These are phyloP conservation scores for Ancistrus triradiatus DNA, from an alignment of 2,113 vertebrate genomes.

Conservation along the genomic window DNA sequence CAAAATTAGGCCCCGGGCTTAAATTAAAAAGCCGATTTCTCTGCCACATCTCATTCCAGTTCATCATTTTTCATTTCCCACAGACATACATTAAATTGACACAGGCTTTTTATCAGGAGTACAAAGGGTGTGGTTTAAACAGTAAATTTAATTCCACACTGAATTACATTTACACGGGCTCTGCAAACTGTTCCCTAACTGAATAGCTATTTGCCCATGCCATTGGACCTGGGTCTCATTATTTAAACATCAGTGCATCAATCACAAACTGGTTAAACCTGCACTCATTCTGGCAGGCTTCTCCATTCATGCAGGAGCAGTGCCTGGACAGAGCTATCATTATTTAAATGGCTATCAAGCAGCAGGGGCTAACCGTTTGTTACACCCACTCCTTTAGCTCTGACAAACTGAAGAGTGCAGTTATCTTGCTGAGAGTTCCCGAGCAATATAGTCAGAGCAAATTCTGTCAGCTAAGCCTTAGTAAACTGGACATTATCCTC, in stretches of 20 bases:
- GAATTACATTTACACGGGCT: conserved; percentile 10
- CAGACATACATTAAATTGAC: conserved; percentile 2
- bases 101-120: conserved; percentile 12
- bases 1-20: conserved; percentile 11
- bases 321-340: conserved; percentile 4
- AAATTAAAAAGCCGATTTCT: conserved; percentile 39
- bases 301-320: conserved; percentile 3
- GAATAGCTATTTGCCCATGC: conserved; percentile 4
- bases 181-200: conserved; percentile 3
- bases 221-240: background rate
- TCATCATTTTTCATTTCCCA: conserved; percentile 29
- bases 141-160: conserved; percentile 18
- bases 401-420: conserved; percentile 9
- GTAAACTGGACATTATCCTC: conserved; percentile 34
- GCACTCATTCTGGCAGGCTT: background rate
- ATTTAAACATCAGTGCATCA: conserved; percentile 15
- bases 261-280: conserved; percentile 5
- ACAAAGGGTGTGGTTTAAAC: background rate
- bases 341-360: conserved; percentile 12
- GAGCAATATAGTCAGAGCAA: conserved; percentile 37
- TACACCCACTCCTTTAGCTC: conserved; percentile 1
- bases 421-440: conserved; percentile 22
- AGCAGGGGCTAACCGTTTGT: conserved; percentile 7
- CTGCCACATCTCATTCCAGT: conserved; percentile 10
- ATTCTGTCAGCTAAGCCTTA: conserved; percentile 20